phyloP scores from a whole-genome alignment of 2,113 vertebrate species.

The Dolichotis patagonum region DNA sequence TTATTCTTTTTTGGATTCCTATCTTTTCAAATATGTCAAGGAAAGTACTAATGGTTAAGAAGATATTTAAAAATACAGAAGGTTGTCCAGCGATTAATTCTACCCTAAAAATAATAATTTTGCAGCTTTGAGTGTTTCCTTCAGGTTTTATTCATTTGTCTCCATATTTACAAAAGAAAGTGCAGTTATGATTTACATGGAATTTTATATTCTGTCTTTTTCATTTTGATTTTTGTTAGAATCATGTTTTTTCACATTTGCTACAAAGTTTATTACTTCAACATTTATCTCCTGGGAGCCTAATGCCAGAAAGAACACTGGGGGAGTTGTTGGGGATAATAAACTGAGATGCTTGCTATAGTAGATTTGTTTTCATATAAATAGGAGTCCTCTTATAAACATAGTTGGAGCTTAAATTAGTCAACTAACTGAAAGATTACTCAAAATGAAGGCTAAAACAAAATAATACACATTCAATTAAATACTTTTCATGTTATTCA shows the following conservation, averaged over 20 bases:
- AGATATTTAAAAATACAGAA: not conserved
- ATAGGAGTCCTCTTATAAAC: not conserved
- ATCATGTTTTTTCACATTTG: not conserved
- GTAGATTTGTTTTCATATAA: not conserved
- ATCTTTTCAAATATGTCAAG: conserved; percentile 18
- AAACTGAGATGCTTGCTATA: not conserved
- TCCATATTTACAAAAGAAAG: not conserved
- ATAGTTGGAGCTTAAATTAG: not conserved
- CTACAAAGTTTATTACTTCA: not conserved
- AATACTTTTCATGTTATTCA: conserved; percentile 3
- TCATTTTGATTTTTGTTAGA: not conserved
- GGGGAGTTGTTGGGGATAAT: not conserved
- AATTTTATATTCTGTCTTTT: not conserved
- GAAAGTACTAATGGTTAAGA: conserved; percentile 2
- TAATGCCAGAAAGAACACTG: not conserved
- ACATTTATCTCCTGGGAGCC: not conserved
- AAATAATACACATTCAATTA: not conserved
- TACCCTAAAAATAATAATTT: not conserved
- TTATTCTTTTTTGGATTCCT: not conserved
- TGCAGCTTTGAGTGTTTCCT: not conserved
- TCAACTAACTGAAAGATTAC: not conserved
- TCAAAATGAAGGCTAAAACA: not conserved
- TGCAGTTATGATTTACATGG: not conserved
- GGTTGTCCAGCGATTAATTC: not conserved
- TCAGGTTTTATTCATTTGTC: not conserved